Base-by-base conservation (phyloP, 2,888 invertebrate species). In the Drosophila colorata region DNA sequence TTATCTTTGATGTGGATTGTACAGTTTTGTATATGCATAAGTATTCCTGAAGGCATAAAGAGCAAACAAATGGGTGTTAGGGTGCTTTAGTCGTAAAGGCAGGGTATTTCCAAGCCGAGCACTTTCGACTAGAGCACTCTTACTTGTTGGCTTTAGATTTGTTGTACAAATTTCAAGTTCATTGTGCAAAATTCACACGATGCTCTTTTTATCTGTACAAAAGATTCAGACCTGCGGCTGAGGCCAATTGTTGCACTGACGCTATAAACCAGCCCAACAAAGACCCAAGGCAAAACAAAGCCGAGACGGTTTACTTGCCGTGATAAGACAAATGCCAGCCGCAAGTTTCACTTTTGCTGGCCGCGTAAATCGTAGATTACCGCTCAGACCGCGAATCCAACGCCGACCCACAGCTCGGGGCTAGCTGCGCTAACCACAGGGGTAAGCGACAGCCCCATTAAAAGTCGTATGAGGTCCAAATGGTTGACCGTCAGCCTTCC, bases 131-230 rank as follows among this genome's bases (percentile, higher is more conserved):
- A 4, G n/a, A 20, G 11, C 31, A 46, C 23, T 40, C 31, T 60
- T 49, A 55, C 47, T 13, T 14, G 55, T 63, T 55, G 20, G 59
- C 33, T 57, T 51, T 44, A 61, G 56, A 52, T 72, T 66, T 71
- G 55, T 69, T 63, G 64, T 66, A 83, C 74, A 84, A 75, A 70
- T 75, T 75, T 78, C 85, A 81, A 81, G 81, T 80, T 81, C 78
- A 81, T 84, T 84, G 81, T 81, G 78, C 75, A 48, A 78, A 81
- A 59, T 78, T 81, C 81, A 75, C 81, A 81, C 85, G 78, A 57
- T 61, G 56, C 51, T 68, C 28, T 41, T 46, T 9, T 13, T 58
- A 65, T 70, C 82, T 71, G 49, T 23, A 59, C 56, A 60, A 70
- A 64, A 68, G 78, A 78, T 70, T 61, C 47, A 33, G 60, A 16